Evolutionary conservation across 1,140 invertebrate genomes (phyloP).

Genomic region (Pinna nobilis): DNA sequence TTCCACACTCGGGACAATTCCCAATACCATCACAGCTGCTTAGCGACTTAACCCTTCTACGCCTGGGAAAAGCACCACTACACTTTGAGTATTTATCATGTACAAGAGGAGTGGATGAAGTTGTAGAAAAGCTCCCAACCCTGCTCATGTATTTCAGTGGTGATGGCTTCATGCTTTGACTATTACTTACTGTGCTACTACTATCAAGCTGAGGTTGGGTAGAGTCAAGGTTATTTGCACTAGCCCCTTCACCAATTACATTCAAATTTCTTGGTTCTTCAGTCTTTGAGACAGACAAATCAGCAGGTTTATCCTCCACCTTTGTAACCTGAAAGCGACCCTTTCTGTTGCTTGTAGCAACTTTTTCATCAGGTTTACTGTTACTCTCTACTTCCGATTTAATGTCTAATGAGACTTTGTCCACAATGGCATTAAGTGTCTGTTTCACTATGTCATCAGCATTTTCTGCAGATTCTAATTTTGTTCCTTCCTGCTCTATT

Average conservation of each 20-base stretch:
- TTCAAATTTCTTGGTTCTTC: neutral
- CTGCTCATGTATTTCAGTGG: neutral
- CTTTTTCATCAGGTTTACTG: neutral
- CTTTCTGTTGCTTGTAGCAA: conserved; percentile 11
- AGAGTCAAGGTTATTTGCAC: conserved; percentile 39
- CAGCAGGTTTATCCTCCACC: conserved; percentile 25
- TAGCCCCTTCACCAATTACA: conserved; percentile 30
- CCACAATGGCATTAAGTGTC: conserved; percentile 3
- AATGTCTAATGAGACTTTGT: conserved; percentile 2
- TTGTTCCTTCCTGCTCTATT: too few relatives aligned
- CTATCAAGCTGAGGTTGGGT: conserved; percentile 43
- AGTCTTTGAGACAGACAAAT: conserved; percentile 14
- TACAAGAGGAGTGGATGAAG: neutral
- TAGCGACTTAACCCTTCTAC: conserved; percentile 23
- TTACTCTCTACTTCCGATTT: neutral
- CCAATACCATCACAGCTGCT: conserved; percentile 25
- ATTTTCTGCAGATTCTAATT: conserved; percentile 1
- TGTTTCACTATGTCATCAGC: conserved; percentile 17
- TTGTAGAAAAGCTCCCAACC: neutral
- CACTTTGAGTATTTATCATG: conserved; percentile 11
- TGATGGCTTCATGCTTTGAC: conserved; percentile 13
- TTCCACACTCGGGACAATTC: conserved; percentile 26
- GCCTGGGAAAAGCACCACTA: neutral
- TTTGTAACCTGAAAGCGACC: conserved; percentile 50
- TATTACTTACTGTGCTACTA: conserved; percentile 24